Percentiles rank a stretch among this genome's conserved stretches.
Evolutionary conservation across 2,797 vertebrate genomes (phyloP).

Genomic region (Poecilia wingei): DNA sequence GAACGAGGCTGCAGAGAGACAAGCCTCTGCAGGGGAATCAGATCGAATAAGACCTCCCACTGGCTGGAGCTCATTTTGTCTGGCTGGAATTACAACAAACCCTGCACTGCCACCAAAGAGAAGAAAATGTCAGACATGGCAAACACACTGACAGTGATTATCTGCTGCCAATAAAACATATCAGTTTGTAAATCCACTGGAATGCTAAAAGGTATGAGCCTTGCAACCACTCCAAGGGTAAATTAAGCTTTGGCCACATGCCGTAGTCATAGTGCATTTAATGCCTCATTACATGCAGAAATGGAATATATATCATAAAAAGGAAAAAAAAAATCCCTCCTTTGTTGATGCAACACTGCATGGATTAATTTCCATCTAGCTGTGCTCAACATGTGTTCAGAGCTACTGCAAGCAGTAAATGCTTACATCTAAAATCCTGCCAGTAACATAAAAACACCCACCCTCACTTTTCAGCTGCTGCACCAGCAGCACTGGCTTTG

Average conservation of each 20-base stretch:
- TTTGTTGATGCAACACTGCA: conserved; percentile 57
- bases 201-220: conserved; percentile 11
- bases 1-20: conserved; percentile 42
- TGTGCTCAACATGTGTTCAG: conserved; percentile 55
- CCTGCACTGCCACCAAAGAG: conserved; percentile 38
- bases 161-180: conserved; percentile 39
- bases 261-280: conserved; percentile 30
- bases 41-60: conserved; percentile 66
- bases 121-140: conserved; percentile 50
- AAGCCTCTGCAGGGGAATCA: conserved; percentile 51
- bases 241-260: conserved; percentile 31
- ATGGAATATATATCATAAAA: conserved; percentile 22
- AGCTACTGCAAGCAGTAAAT: conserved; percentile 51
- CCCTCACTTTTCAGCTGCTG: conserved; percentile 50
- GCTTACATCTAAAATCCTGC: conserved; percentile 67
- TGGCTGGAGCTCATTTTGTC: conserved; percentile 64
- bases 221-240: conserved; percentile 7
- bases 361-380: conserved; percentile 62
- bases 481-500: conserved; percentile 52
- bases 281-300: conserved; percentile 41
- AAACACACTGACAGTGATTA: conserved; percentile 46
- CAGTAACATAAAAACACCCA: conserved; percentile 66
- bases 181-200: conserved; percentile 13
- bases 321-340: conserved; percentile 4
- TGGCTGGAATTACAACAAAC: conserved; percentile 63